phyloP scores from a whole-genome alignment of 2,113 vertebrate species.

The Macrotis lagotis region DNA sequence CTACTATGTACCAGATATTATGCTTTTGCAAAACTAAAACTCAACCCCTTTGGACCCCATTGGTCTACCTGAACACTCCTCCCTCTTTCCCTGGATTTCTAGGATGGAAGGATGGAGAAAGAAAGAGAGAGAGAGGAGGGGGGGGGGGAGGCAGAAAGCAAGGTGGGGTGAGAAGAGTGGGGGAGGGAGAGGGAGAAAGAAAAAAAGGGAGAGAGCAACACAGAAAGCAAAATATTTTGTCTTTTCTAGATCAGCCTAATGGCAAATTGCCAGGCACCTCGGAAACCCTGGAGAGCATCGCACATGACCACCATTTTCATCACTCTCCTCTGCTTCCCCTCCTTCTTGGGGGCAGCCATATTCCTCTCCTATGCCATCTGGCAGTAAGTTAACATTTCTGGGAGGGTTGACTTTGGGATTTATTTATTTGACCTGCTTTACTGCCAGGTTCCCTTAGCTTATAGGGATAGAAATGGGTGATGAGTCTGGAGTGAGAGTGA shows the following conservation, averaged over 20 bases:
- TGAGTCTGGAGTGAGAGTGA: not conserved
- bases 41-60: not conserved
- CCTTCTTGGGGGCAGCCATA: conserved; percentile 90
- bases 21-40: not conserved
- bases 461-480: not conserved
- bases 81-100: too few species aligned
- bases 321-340: conserved; percentile 93
- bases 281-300: conserved; percentile 92
- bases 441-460: not conserved
- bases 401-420: rapidly evolving
- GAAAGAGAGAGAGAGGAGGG: rapidly evolving
- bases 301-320: conserved; percentile 95
- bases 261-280: conserved; percentile 94
- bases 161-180: too few species aligned
- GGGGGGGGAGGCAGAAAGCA: too few species aligned
- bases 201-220: rapidly evolving
- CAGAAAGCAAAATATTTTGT: not conserved
- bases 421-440: not conserved
- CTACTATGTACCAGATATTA: not conserved
- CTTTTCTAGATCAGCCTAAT: conserved; percentile 90
- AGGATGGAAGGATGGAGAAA: rapidly evolving
- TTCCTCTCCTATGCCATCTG: conserved; percentile 93
- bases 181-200: too few species aligned
- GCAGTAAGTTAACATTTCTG: conserved; percentile 86
- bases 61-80: not conserved